Evolutionary conservation across 92 coral and sea anemone genomes (phyloP).

Genomic region (Parazoanthus swiftii): DNA sequence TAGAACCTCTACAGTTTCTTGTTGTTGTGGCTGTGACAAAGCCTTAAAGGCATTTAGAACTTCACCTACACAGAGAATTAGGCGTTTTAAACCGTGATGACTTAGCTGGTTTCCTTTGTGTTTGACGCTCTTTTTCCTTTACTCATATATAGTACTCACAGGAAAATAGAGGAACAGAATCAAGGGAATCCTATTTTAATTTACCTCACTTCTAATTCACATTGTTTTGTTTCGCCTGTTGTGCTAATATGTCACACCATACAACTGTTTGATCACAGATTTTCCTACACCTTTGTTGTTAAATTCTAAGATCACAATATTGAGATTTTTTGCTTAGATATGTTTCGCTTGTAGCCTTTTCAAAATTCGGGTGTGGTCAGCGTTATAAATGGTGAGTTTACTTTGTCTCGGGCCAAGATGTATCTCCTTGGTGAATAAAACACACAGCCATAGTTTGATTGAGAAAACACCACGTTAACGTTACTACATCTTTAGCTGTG

Average conservation of each 20-base stretch:
- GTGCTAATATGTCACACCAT: not conserved
- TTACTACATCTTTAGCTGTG: not conserved
- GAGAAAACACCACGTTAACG: not conserved
- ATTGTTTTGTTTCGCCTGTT: not conserved
- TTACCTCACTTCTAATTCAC: not conserved
- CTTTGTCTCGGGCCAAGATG: not conserved
- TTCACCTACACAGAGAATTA: no score
- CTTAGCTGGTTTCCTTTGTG: not conserved
- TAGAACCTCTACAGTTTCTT: not conserved
- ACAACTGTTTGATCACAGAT: not conserved
- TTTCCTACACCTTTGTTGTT: not conserved
- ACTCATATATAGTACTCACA: not conserved
- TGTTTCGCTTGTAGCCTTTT: conserved; percentile 8
- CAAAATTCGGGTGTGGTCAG: conserved; percentile 7
- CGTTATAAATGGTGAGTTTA: not conserved
- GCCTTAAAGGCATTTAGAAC: no score
- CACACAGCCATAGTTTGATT: not conserved
- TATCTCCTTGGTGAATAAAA: not conserved
- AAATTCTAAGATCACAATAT: not conserved
- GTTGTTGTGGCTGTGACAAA: not conserved
- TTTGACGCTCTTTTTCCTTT: not conserved
- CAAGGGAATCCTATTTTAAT: not conserved
- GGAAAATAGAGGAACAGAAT: not conserved
- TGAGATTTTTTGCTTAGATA: not conserved
- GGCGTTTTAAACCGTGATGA: not conserved